phyloP scores from a whole-genome alignment of 2,113 vertebrate species.

The Neofelis nebulosa region DNA sequence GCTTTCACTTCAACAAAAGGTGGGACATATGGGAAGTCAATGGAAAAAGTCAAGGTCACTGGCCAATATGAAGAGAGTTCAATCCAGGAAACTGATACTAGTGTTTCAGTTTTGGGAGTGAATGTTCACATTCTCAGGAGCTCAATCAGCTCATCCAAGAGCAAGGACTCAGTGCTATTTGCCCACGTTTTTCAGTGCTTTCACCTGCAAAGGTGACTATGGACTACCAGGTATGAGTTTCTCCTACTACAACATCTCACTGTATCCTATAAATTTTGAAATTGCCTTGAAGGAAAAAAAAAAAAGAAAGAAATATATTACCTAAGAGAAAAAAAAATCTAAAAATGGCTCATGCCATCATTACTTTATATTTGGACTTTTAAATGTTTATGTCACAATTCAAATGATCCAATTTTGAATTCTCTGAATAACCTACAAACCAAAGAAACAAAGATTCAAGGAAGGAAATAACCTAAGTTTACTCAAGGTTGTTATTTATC shows the following conservation, averaged over 20 bases:
- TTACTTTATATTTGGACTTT: not conserved
- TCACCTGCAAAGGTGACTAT: not conserved
- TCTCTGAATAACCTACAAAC: not conserved
- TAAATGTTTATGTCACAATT: not conserved
- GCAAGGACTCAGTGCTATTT: fast-evolving
- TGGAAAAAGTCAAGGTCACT: not conserved
- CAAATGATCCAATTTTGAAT: not conserved
- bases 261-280: not conserved
- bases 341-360: not conserved
- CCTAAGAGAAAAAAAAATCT: not conserved
- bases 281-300: not conserved
- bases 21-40: not conserved
- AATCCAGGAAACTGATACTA: not conserved
- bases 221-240: fast-evolving
- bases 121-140: not conserved
- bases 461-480: not conserved
- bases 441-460: not conserved
- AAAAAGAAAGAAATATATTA: not conserved
- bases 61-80: not conserved
- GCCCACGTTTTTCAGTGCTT: not conserved
- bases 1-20: not conserved
- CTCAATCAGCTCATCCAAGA: fast-evolving
- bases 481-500: not conserved
- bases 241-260: fast-evolving
- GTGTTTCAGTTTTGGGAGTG: not conserved